phyloP scores from a whole-genome alignment of 1,140 invertebrate species.

The Drosophila busckii region DNA sequence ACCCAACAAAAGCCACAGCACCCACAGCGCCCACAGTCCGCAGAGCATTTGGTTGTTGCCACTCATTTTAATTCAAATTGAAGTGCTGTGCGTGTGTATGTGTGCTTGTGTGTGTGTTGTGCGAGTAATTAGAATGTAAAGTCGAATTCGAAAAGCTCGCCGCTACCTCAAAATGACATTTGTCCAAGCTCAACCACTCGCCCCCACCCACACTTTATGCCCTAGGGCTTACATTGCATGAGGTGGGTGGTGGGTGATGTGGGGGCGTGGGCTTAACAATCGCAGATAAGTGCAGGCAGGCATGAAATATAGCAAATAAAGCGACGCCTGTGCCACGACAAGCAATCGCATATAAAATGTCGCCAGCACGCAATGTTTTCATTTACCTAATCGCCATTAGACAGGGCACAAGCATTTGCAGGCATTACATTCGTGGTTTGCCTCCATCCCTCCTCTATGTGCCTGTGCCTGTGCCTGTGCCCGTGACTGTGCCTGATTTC shows the following conservation, averaged over 20 bases:
- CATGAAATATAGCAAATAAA: conserved; percentile 75
- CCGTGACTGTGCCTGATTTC: conserved; percentile 26
- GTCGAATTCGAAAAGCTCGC: conserved; percentile 63
- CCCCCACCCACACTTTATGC: neutral
- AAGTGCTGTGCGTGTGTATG: conserved; percentile 74
- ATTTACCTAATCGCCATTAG: conserved; percentile 75
- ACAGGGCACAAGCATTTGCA: conserved; percentile 40
- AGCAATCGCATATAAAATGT: conserved; percentile 51
- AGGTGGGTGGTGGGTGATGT: neutral
- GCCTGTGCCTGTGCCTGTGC: no score
- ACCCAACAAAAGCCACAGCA: no score
- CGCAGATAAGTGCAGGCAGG: conserved; percentile 74
- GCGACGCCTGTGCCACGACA: conserved; percentile 6
- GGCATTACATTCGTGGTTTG: conserved; percentile 48
- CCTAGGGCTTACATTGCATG: conserved; percentile 2
- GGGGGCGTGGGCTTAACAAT: conserved; percentile 57
- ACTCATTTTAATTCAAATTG: conserved; percentile 72
- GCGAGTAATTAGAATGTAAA: conserved; percentile 72
- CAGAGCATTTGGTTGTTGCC: conserved; percentile 18
- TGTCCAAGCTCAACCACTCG: conserved; percentile 12
- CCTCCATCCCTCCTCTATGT: no score
- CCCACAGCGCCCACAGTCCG: no score
- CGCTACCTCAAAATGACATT: conserved; percentile 55
- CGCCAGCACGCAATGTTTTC: conserved; percentile 70
- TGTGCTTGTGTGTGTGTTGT: conserved; percentile 76